These are phyloP conservation scores for Tiphia femorata DNA, from an alignment of 2,888 invertebrate genomes.

Conservation along the genomic window DNA sequence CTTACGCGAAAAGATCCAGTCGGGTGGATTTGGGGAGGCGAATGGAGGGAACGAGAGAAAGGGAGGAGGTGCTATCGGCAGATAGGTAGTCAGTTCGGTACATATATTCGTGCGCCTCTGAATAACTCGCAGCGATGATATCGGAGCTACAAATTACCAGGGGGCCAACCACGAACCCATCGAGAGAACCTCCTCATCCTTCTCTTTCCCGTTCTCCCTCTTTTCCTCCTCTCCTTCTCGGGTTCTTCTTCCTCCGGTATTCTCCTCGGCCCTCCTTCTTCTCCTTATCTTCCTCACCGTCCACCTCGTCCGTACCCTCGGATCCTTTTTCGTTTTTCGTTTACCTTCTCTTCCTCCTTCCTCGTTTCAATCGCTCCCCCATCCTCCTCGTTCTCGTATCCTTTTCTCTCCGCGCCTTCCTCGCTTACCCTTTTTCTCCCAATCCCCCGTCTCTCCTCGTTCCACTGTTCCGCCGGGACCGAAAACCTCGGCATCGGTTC, in stretches of 20 bases:
- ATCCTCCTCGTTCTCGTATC: too few relatives aligned
- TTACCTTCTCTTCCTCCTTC: slow-evolving; percentile 14
- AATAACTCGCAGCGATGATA: slow-evolving; percentile 57
- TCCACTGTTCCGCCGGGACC: slow-evolving; percentile 13
- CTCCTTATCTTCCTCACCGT: slow-evolving; percentile 8
- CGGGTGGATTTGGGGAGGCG: slow-evolving; percentile 24
- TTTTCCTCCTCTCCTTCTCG: slow-evolving; percentile 9
- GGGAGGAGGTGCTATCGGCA: slow-evolving; percentile 41
- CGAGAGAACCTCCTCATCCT: slow-evolving; percentile 32
- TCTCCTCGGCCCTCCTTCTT: slow-evolving; percentile 3
- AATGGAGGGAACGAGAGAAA: slow-evolving; percentile 8
- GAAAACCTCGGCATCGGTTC: slow-evolving; percentile 48
- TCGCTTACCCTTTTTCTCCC: slow-evolving; percentile 14
- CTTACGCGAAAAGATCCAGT: too few relatives aligned
- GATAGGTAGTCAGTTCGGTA: slow-evolving; percentile 48
- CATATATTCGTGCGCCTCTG: slow-evolving; percentile 42
- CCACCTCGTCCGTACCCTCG: not conserved
- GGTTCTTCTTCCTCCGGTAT: slow-evolving; percentile 28
- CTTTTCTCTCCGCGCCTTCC: slow-evolving; percentile 9
- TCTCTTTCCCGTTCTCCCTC: slow-evolving; percentile 9
- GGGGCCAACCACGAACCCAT: slow-evolving; percentile 47
- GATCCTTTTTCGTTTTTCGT: slow-evolving; percentile 18
- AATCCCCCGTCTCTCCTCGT: slow-evolving; percentile 9
- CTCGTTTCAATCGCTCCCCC: too few relatives aligned
- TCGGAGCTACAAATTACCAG: slow-evolving; percentile 56